Conservation (phyloP, 1,140 invertebrate species). For the Ceratosolen fusciceps region DNA sequence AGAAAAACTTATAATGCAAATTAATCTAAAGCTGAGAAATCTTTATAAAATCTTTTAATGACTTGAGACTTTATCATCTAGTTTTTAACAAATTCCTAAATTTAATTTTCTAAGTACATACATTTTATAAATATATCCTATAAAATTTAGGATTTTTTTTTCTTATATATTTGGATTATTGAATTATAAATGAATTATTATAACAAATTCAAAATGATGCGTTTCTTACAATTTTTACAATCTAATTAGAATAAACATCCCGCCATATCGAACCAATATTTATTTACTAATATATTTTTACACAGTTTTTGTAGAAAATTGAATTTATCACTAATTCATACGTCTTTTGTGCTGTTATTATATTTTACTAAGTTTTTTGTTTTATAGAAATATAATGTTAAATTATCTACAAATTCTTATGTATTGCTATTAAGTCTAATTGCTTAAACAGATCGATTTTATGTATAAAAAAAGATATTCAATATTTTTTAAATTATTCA, state of each 20-base stretch:
- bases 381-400: background rate
- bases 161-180: slow-evolving; percentile 7
- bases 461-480: background rate
- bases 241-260: background rate
- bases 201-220: background rate
- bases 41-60: slow-evolving; percentile 14
- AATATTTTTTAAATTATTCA: background rate
- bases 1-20: slow-evolving; percentile 19
- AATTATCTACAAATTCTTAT: background rate
- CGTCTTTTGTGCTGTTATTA: background rate
- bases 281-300: background rate
- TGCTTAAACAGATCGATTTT: background rate
- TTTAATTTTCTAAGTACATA: slow-evolving; percentile 19
- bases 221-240: slow-evolving; percentile 15
- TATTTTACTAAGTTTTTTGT: background rate
- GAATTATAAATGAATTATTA: slow-evolving; percentile 16
- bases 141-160: slow-evolving; percentile 4
- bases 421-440: background rate
- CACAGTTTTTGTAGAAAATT: slow-evolving; percentile 9
- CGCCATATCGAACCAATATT: background rate
- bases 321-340: too few species aligned
- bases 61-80: background rate
- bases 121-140: slow-evolving; percentile 25
- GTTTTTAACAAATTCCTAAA: slow-evolving; percentile 17
- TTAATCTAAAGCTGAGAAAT: background rate